phyloP scores from a whole-genome alignment of 2,113 vertebrate species.

The Channa argus region DNA sequence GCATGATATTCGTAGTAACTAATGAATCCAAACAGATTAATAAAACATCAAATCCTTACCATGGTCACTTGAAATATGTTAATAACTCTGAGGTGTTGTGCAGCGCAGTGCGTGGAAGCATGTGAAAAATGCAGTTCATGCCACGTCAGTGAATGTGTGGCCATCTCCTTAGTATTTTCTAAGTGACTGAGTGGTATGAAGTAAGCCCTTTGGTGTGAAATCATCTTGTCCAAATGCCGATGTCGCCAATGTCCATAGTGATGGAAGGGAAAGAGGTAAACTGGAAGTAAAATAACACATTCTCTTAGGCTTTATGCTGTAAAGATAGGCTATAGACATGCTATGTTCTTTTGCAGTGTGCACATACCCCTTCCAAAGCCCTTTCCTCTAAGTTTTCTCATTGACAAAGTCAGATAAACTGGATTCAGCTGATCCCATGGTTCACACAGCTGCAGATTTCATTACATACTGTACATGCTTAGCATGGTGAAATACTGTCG shows the following conservation, averaged over 20 bases:
- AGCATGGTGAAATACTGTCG: no score
- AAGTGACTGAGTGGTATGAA: conserved; percentile 18
- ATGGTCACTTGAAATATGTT: conserved; percentile 11
- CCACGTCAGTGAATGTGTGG: not conserved
- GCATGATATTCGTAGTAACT: conserved; percentile 68
- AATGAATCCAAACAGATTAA: conserved; percentile 38
- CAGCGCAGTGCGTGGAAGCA: not conserved
- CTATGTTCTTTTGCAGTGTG: not conserved
- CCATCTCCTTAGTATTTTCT: conserved; percentile 1
- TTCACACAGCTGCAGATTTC: no score
- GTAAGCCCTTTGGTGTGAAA: conserved; percentile 17
- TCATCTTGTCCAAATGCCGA: conserved; percentile 6
- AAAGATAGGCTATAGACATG: not conserved
- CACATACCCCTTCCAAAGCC: not conserved
- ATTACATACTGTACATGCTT: no score
- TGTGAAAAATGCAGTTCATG: conserved; percentile 16
- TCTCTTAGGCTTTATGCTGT: not conserved
- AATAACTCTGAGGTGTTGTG: conserved; percentile 16
- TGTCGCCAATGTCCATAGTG: not conserved
- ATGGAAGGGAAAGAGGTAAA: not conserved
- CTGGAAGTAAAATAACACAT: conserved; percentile 1
- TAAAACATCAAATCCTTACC: conserved; percentile 31
- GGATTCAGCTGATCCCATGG: no score
- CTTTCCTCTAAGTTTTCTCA: no score
- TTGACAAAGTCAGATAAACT: no score